These are phyloP conservation scores for Ylistrum balloti DNA, from an alignment of 1,140 invertebrate species.

Conservation along the genomic window DNA sequence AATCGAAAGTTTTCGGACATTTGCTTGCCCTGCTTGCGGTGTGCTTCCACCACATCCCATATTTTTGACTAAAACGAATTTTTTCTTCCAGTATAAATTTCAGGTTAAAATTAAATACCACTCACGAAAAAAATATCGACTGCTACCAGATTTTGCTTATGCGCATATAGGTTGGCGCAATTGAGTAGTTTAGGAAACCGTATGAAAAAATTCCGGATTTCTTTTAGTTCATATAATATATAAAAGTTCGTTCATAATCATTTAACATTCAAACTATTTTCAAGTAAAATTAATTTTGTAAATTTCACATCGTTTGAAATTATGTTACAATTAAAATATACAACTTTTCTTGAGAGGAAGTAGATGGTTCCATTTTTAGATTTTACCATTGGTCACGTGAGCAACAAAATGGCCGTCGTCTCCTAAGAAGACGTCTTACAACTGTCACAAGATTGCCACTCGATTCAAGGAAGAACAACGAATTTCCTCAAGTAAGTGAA, in stretches of 20 bases:
- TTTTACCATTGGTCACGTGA: constrained; percentile 27
- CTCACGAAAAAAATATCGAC: background rate
- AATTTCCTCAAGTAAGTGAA: background rate
- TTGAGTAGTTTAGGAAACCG: background rate
- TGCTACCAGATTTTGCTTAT: background rate
- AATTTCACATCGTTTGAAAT: background rate
- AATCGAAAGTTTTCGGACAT: background rate
- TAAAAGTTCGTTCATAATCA: too few species aligned
- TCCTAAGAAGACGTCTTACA: background rate
- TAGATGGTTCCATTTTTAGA: constrained; percentile 13
- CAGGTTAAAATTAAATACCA: background rate
- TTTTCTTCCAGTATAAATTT: background rate
- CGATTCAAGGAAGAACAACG: background rate
- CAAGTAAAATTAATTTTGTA: too few species aligned
- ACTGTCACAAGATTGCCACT: background rate
- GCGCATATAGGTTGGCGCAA: background rate
- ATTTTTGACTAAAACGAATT: background rate
- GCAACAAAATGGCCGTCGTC: constrained; percentile 31
- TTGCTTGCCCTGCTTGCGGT: background rate
- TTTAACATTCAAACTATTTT: too few species aligned
- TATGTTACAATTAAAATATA: background rate
- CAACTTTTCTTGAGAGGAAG: background rate
- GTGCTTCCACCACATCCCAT: constrained; percentile 17
- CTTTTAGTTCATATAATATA: background rate
- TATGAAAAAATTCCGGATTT: background rate